Conservation (phyloP, 2,888 invertebrate genomes). For the Oxycera nigricornis region DNA sequence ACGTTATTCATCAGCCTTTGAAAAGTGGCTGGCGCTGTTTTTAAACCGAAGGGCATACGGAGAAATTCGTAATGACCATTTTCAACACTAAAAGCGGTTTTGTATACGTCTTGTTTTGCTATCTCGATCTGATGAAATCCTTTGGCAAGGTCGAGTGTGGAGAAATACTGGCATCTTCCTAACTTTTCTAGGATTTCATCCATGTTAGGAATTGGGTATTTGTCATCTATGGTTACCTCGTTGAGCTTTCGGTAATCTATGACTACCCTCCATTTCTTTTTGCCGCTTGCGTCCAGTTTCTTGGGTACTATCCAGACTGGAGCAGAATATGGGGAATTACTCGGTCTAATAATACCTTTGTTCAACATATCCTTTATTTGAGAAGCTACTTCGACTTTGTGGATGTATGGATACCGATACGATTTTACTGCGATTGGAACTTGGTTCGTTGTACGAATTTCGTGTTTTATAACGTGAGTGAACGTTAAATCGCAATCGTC, state of each 20-base stretch:
- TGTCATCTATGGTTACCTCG: slow-evolving; percentile 48
- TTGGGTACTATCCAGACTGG: slow-evolving; percentile 44
- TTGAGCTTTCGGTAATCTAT: slow-evolving; percentile 36
- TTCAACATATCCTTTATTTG: slow-evolving; percentile 45
- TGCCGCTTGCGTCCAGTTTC: background rate
- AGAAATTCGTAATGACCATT: slow-evolving; percentile 41
- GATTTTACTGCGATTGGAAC: background rate
- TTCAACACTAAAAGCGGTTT: background rate
- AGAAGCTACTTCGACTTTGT: slow-evolving; percentile 14
- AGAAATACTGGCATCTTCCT: slow-evolving; percentile 47
- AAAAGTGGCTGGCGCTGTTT: slow-evolving; percentile 43
- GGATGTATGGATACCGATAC: slow-evolving; percentile 26
- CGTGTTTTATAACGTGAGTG: slow-evolving; percentile 46
- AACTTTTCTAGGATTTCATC: slow-evolving; percentile 45
- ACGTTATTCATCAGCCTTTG: slow-evolving; percentile 48
- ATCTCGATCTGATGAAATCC: background rate
- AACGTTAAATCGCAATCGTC: slow-evolving; percentile 40
- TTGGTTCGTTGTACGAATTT: slow-evolving; percentile 41
- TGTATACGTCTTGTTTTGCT: background rate
- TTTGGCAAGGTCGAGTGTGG: background rate
- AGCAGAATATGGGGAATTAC: slow-evolving; percentile 47
- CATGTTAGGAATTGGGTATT: slow-evolving; percentile 49
- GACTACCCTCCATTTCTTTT: slow-evolving; percentile 48
- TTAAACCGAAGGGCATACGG: slow-evolving; percentile 43
- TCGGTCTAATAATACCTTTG: slow-evolving; percentile 47